Base-by-base conservation (phyloP, 2,113 vertebrate genomes). In the Chlorodrepanis virens region DNA sequence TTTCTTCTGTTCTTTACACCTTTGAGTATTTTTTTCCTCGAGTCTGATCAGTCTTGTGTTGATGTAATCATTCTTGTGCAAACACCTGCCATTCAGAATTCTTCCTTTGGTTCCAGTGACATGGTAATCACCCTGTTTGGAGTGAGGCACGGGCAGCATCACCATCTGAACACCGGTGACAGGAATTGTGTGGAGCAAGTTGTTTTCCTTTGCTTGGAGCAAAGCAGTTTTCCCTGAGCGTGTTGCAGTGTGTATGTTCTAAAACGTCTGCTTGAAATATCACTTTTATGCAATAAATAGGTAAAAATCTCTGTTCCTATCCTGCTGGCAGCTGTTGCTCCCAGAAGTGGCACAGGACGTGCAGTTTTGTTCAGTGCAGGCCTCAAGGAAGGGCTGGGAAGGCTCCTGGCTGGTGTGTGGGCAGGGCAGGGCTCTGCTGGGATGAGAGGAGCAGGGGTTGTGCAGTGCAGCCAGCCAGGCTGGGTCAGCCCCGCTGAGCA, bases 1-100 rank as follows among this genome's bases (percentile, higher is more conserved):
- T 42, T 75, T 83, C 57, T 68, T 47, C 14, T 57, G 0, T 60
- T 88, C 22, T 70, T 91, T 63, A 4, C 50, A 14, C 17, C 54
- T 37, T 21, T 42, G 7, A 13, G 5, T 74, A 39, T 52, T 65
- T 71, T 49, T 80, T 14, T 3, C 19, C 25, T 53, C 0, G 0
- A 59, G 19, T 83, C 29, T 72, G 42, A 29, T 49, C 37, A 49
- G 27, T 22, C 8, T 60, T 56, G 18, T 60, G 16, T 16, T 63
- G 52, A 18, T 8, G 1, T 28, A 29, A 35, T 39, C 40, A 12
- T 33, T 83, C 13, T 57, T 49, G 31, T 89, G 40, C 27, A 67
- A n/a, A 11, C 50, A 80, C 18, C 44, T 75, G 44, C 17, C 33
- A 25, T 61, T 87, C 44, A 79, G 79, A 69, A 54, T 72, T 67